Conservation (phyloP, 2,888 invertebrate species). For the Taphrorychus bicolor region DNA sequence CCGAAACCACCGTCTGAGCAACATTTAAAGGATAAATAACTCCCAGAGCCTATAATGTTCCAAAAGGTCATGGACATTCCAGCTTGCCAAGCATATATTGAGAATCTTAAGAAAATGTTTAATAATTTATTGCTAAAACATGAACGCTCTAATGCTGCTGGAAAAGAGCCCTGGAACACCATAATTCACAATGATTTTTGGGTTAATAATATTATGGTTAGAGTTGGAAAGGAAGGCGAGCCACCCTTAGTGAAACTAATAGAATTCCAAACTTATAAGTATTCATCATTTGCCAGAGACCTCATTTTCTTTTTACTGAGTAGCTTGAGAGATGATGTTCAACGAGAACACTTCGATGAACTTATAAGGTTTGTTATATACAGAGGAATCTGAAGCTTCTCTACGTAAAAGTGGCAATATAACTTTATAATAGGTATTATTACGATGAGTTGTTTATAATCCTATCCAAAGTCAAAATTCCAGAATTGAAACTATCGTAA, state of each 20-base stretch:
- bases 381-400: background rate
- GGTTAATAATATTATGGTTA: constrained; percentile 28
- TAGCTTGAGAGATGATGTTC: constrained; percentile 15
- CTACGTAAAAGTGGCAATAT: background rate
- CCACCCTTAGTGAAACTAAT: constrained; percentile 10
- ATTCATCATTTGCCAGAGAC: constrained; percentile 19
- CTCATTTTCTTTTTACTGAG: constrained; percentile 25
- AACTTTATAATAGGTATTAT: constrained; percentile 4
- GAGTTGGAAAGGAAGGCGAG: background rate
- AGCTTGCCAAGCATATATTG: background rate
- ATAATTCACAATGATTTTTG: constrained; percentile 22
- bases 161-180: constrained; percentile 24
- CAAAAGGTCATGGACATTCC: constrained; percentile 2
- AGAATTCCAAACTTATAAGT: constrained; percentile 21
- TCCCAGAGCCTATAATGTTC: background rate
- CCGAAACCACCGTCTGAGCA: background rate
- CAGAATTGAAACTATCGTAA: constrained; percentile 8
- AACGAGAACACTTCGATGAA: constrained; percentile 19
- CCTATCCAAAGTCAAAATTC: background rate
- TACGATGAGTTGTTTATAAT: constrained; percentile 1
- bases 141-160: background rate
- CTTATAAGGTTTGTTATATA: constrained; percentile 9
- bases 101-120: background rate
- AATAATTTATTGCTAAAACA: background rate
- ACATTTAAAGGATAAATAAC: background rate